These are phyloP conservation scores for Unio pictorum DNA, from an alignment of 2,888 invertebrate genomes.

Conservation along the genomic window DNA sequence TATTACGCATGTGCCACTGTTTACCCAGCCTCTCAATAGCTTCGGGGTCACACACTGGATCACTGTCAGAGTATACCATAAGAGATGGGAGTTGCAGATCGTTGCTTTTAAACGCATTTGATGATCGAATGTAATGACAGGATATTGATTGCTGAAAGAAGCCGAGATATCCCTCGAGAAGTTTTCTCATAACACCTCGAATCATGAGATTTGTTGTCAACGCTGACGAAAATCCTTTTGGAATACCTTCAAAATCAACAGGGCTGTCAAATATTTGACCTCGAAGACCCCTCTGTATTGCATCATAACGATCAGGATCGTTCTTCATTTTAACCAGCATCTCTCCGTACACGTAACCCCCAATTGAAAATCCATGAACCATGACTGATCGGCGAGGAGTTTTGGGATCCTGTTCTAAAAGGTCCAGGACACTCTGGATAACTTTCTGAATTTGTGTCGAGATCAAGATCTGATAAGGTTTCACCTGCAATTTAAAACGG, in stretches of 20 bases:
- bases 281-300: slow-evolving; percentile 73
- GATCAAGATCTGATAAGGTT: slow-evolving; percentile 90
- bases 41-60: slow-evolving; percentile 83
- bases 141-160: slow-evolving; percentile 85
- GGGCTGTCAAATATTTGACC: slow-evolving; percentile 94
- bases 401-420: slow-evolving; percentile 78
- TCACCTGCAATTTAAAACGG: slow-evolving; percentile 76
- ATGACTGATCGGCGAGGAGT: slow-evolving; percentile 79
- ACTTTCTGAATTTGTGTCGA: slow-evolving; percentile 80
- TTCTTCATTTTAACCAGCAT: slow-evolving; percentile 77
- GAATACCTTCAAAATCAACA: slow-evolving; percentile 75
- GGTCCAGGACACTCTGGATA: slow-evolving; percentile 82
- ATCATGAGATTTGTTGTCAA: slow-evolving; percentile 73
- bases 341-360: slow-evolving; percentile 91
- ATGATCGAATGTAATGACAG: slow-evolving; percentile 83
- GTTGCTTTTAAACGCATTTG: slow-evolving; percentile 87
- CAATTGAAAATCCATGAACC: slow-evolving; percentile 92
- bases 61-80: slow-evolving; percentile 80
- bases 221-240: slow-evolving; percentile 75
- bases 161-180: slow-evolving; percentile 79
- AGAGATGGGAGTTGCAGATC: slow-evolving; percentile 83
- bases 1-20: slow-evolving; percentile 82
- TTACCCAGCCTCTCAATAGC: slow-evolving; percentile 76
- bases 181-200: slow-evolving; percentile 72
- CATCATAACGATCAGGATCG: slow-evolving; percentile 74